Evolutionary conservation across 92 coral and sea anemone genomes (phyloP).

Genomic region (Phenganax marumi): DNA sequence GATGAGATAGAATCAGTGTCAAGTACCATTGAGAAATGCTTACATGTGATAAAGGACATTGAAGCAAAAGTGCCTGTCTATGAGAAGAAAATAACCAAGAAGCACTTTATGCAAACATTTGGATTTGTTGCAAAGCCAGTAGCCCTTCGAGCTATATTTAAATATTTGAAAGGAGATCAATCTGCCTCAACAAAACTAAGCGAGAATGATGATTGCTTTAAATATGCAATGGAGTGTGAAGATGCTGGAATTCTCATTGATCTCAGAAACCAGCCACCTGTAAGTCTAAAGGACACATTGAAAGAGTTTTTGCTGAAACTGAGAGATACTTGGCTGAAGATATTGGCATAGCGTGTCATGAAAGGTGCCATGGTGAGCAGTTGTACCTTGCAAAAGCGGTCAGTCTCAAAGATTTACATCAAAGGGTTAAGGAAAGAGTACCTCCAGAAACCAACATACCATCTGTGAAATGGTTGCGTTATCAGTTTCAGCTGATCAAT

Average conservation of each 20-base stretch:
- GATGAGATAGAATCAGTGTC: slow-evolving; percentile 2
- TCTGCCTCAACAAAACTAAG: slow-evolving; percentile 27
- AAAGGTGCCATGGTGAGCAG: slow-evolving; percentile 20
- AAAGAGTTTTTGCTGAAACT: slow-evolving; percentile 9
- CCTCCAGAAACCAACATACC: slow-evolving; percentile 12
- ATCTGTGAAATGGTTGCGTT: slow-evolving; percentile 23
- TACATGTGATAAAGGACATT: not conserved
- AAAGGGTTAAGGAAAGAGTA: slow-evolving; percentile 20
- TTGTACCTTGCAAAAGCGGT: slow-evolving; percentile 27
- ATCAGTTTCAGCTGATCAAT: slow-evolving; percentile 3
- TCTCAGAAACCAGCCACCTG: slow-evolving; percentile 28
- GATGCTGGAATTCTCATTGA: slow-evolving; percentile 28
- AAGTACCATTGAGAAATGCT: slow-evolving; percentile 2
- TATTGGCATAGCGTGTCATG: slow-evolving; percentile 20
- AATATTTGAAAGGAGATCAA: slow-evolving; percentile 13
- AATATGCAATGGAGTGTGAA: slow-evolving; percentile 32
- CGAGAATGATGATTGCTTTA: not conserved
- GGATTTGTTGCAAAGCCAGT: slow-evolving; percentile 7
- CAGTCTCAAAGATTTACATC: slow-evolving; percentile 10
- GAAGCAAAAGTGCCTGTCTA: not conserved
- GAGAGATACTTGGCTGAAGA: slow-evolving; percentile 28
- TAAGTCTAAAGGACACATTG: no score
- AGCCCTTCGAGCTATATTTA: slow-evolving; percentile 25
- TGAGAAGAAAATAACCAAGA: not conserved
- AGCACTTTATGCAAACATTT: slow-evolving; percentile 8